These are phyloP conservation scores for Zosterops lateralis DNA, from an alignment of 2,113 vertebrate species.

Conservation along the genomic window DNA sequence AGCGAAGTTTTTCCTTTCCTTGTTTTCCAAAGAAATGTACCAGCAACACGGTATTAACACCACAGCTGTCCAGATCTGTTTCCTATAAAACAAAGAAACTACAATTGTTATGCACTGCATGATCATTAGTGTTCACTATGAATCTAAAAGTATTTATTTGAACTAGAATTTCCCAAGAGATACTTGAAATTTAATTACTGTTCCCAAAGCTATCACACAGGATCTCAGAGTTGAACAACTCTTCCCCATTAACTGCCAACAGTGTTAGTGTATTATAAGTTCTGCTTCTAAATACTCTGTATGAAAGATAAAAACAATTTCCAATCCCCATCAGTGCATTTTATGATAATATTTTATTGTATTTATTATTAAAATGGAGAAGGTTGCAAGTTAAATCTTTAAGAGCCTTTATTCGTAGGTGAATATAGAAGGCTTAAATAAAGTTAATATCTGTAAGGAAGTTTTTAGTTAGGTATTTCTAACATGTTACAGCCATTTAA, in stretches of 20 bases:
- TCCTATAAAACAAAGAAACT: conserved; percentile 60
- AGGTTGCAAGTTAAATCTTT: background rate
- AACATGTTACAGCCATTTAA: background rate
- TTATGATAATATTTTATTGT: background rate
- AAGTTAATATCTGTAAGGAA: background rate
- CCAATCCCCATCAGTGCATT: background rate
- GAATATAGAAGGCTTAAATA: background rate
- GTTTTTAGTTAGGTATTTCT: background rate
- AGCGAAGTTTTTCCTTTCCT: conserved; percentile 87
- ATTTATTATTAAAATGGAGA: background rate
- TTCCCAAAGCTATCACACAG: background rate
- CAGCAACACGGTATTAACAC: conserved; percentile 86
- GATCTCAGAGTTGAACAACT: background rate
- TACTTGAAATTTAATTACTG: background rate
- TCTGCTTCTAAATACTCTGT: background rate
- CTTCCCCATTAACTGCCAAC: background rate
- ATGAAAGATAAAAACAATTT: background rate
- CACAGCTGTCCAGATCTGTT: conserved; percentile 51
- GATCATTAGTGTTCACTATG: background rate
- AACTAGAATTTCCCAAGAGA: background rate
- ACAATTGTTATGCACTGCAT: background rate
- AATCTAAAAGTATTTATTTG: background rate
- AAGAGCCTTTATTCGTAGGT: background rate
- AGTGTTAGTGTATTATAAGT: background rate
- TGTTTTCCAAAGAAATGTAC: conserved; percentile 89